Base-by-base conservation (phyloP, 2,888 invertebrate species). In the Nymphalis c-album region DNA sequence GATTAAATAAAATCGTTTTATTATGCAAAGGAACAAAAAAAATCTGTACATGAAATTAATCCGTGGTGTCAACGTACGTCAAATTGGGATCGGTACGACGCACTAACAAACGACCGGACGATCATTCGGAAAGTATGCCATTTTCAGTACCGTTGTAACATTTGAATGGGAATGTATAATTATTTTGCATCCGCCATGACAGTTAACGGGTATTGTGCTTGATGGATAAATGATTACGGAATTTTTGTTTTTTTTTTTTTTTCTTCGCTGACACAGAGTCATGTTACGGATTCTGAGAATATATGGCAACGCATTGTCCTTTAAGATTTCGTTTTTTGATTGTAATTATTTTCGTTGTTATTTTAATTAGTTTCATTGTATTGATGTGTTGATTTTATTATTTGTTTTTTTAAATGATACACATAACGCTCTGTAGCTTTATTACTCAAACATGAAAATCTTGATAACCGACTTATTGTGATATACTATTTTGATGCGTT, bases 191-290 rank as follows among this genome's bases (percentile, higher is more conserved):
- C 84, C 87, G 87, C 55, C 84, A 82, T 84, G 81, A 85, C 85
- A 74, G 81, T 75, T 88, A 87, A 86, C 89, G 85, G 71, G 80
- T 85, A 88, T 90, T 90, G 88, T 89, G 79, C 76, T 78, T 87
- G 87, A 87, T 86, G 88, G 85, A 85, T 85, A 88, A 88, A 89
- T 88, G 87, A 88, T 88, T 89, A 87, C 84, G 77, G 57, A 35
- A 76, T 75, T 80, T 81, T 83, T 81, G 83, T 81, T 75, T 72
- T 66, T 70, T 75, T 73, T 75, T 68, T 64, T 64, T 69, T 64
- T 57, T 58, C 51, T 16, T n/a, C 35, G 20, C 48, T 60, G 20
- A 55, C 59, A 69, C 63, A 67, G 62, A 59, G 64, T 50, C 65
- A 59, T 67, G 64, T 60, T 50, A 60, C 64, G 60, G 45, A 31